phyloP scores from a whole-genome alignment of 2,113 vertebrate species.

The Pangasianodon gigas region DNA sequence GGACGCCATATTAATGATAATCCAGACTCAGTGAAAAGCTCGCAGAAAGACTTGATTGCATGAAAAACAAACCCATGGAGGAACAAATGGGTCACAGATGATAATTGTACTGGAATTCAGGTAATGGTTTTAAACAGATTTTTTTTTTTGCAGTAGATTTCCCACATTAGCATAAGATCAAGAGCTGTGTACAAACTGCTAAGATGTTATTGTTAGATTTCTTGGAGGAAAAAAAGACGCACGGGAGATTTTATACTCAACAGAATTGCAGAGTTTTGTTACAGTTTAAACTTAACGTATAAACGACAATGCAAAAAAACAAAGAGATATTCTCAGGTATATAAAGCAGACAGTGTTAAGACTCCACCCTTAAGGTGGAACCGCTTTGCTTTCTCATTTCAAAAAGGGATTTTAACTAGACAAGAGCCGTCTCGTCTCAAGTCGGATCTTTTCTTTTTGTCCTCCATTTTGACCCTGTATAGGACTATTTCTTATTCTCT shows the following conservation, averaged over 20 bases:
- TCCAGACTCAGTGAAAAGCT: background rate
- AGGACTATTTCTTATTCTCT: background rate
- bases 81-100: background rate
- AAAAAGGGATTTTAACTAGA: conserved; percentile 17
- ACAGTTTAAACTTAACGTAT: background rate
- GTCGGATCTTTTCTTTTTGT: background rate
- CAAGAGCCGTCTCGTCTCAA: background rate
- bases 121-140: background rate
- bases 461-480: conserved; percentile 1
- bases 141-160: background rate
- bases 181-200: background rate
- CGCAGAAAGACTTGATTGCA: background rate
- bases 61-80: background rate
- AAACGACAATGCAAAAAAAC: conserved; percentile 36
- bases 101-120: conserved; percentile 19
- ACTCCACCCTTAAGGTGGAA: conserved; percentile 3
- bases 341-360: conserved; percentile 32
- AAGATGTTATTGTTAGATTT: background rate
- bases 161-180: background rate
- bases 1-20: background rate
- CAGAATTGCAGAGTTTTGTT: background rate
- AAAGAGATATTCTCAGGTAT: conserved; percentile 44
- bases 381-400: conserved; percentile 14
- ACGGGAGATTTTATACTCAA: background rate
- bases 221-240: background rate